Percentiles rank a stretch among this genome's conserved stretches.
phyloP scores from a whole-genome alignment of 2,113 vertebrate genomes.

The Clinocottus analis region DNA sequence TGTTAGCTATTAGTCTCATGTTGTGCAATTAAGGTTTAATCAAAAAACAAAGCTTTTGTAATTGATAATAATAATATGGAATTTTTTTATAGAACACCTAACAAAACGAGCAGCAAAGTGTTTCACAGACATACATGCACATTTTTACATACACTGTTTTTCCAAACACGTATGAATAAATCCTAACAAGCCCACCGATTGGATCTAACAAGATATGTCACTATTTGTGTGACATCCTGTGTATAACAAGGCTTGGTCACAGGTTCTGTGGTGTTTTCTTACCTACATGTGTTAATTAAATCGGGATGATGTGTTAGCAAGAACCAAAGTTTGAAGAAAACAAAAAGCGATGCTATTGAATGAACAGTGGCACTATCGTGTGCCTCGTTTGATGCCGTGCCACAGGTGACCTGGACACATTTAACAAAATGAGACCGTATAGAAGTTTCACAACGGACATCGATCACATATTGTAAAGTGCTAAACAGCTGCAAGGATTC shows the following conservation, averaged over 20 bases:
- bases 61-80: neutral
- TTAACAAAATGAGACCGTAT: slow-evolving; percentile 46
- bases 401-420: slow-evolving; percentile 47
- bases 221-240: neutral
- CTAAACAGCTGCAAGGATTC: slow-evolving; percentile 25
- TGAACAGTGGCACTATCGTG: slow-evolving; percentile 29
- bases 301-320: neutral
- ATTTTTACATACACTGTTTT: neutral
- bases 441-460: slow-evolving; percentile 37
- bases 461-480: slow-evolving; percentile 1
- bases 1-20: neutral
- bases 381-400: slow-evolving; percentile 31
- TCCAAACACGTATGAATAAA: neutral
- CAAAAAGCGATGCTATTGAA: slow-evolving; percentile 28
- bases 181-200: neutral
- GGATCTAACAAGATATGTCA: neutral
- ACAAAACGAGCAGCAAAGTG: neutral
- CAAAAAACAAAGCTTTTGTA: neutral
- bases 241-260: neutral
- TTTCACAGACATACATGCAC: neutral
- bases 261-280: slow-evolving; percentile 1
- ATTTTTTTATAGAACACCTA: neutral
- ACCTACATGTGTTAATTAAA: slow-evolving; percentile 31
- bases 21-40: neutral
- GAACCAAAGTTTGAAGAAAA: slow-evolving; percentile 15